A percentile compares a stretch with the other conserved stretches of the same genome.
These are phyloP conservation scores for Panzeria rudis DNA, from an alignment of 2,888 invertebrate genomes.

Conservation along the genomic window DNA sequence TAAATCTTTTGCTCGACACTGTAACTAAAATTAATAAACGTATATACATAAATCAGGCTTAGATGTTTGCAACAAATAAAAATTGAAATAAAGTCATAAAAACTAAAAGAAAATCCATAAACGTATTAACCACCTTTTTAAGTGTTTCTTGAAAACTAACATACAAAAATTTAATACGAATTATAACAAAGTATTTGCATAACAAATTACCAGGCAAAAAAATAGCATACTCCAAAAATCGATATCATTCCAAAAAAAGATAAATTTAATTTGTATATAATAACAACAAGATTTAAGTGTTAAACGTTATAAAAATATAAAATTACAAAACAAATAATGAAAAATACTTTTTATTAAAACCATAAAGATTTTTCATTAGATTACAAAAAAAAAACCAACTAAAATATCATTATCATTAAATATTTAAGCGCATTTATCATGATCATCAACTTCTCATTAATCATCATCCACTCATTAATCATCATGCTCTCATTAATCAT, in stretches of 20 bases:
- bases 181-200: conserved; percentile 32
- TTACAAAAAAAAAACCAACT: conserved; percentile 7
- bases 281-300: conserved; percentile 56
- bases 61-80: conserved; percentile 45
- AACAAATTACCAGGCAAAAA: conserved; percentile 20
- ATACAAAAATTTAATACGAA: conserved; percentile 33
- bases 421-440: neutral
- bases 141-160: conserved; percentile 68
- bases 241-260: conserved; percentile 36
- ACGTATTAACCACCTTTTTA: conserved; percentile 68
- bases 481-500: neutral
- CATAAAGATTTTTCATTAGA: conserved; percentile 16
- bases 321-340: no score
- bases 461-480: no score
- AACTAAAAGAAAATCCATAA: conserved; percentile 32
- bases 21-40: neutral
- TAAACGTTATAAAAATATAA: conserved; percentile 55
- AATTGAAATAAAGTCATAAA: conserved; percentile 26
- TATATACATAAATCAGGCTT: conserved; percentile 32
- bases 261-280: conserved; percentile 60
- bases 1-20: conserved; percentile 22
- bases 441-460: conserved; percentile 19
- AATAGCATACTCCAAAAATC: conserved; percentile 45
- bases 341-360: no score
- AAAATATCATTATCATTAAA: conserved; percentile 13